These are phyloP conservation scores for Papilio elwesi DNA, from an alignment of 2,888 invertebrate genomes.

Conservation along the genomic window DNA sequence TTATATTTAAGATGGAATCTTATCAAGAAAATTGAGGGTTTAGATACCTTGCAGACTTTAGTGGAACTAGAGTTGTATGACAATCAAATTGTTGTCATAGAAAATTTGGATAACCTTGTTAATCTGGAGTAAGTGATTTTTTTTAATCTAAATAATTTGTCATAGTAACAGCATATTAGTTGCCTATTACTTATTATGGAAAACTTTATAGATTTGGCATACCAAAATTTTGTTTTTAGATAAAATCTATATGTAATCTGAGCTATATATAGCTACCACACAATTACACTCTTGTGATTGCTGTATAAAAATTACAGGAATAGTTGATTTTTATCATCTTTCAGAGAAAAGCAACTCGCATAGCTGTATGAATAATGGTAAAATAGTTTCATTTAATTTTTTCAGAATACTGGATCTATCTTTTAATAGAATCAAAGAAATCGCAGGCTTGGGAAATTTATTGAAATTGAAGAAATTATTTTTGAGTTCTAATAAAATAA, in stretches of 20 bases:
- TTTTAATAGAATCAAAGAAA: slow-evolving; percentile 95
- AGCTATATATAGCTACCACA: too few relatives aligned
- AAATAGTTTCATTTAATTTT: slow-evolving; percentile 46
- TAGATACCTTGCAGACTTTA: slow-evolving; percentile 89
- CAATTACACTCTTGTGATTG: too few relatives aligned
- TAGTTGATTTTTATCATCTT: too few relatives aligned
- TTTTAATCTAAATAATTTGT: not conserved
- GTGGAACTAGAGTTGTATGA: slow-evolving; percentile 97
- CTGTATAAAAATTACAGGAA: too few relatives aligned
- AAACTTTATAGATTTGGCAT: too few relatives aligned
- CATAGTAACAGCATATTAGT: not conserved
- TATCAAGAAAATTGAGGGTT: slow-evolving; percentile 96
- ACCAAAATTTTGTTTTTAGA: too few relatives aligned
- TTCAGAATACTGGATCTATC: slow-evolving; percentile 95
- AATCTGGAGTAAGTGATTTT: slow-evolving; percentile 91
- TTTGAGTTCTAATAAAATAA: slow-evolving; percentile 95
- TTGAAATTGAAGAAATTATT: slow-evolving; percentile 92
- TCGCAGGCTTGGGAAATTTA: slow-evolving; percentile 91
- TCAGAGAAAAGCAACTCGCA: too few relatives aligned
- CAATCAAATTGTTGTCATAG: slow-evolving; percentile 96
- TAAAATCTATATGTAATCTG: too few relatives aligned
- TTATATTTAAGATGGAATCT: slow-evolving; percentile 97
- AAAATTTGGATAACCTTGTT: slow-evolving; percentile 93
- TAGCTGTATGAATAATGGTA: not conserved
- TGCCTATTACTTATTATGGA: too few relatives aligned